A percentile compares a stretch with the other conserved stretches of the same genome.
phyloP scores from a whole-genome alignment of 2,888 invertebrate species.

The Brachyptera putata region DNA sequence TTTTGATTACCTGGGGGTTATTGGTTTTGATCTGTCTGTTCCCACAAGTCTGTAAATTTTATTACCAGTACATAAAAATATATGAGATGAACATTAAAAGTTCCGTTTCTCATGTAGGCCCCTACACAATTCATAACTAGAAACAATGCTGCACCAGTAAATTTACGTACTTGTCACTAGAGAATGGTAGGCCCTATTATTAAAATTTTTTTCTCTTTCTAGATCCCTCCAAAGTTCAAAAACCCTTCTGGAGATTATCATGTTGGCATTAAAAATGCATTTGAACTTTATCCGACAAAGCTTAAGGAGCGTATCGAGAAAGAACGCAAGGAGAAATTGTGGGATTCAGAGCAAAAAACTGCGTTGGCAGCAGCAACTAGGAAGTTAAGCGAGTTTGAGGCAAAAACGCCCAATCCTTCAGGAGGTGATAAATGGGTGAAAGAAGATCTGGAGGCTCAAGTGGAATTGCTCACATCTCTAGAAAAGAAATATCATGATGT shows the following conservation, averaged over 20 bases:
- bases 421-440: slow-evolving; percentile 74
- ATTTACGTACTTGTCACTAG: too few relatives aligned
- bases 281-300: slow-evolving; percentile 80
- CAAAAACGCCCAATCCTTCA: slow-evolving; percentile 51
- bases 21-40: too few relatives aligned
- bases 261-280: slow-evolving; percentile 80
- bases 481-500: slow-evolving; percentile 86
- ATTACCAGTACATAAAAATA: too few relatives aligned
- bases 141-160: too few relatives aligned
- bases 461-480: slow-evolving; percentile 73
- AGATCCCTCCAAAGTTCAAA: slow-evolving; percentile 78
- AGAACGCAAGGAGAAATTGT: slow-evolving; percentile 73
- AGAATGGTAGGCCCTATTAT: too few relatives aligned
- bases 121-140: too few relatives aligned
- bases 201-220: slow-evolving; percentile 35
- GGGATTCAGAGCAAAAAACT: slow-evolving; percentile 80
- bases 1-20: too few relatives aligned
- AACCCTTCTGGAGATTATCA: slow-evolving; percentile 83
- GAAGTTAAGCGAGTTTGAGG: slow-evolving; percentile 68
- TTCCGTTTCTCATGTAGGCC: too few relatives aligned
- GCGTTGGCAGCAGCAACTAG: slow-evolving; percentile 73
- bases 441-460: slow-evolving; percentile 82
- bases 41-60: too few relatives aligned
- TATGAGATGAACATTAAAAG: too few relatives aligned
- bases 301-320: slow-evolving; percentile 76